Conservation (phyloP, 1,140 invertebrate species). For the Cepaea nemoralis region DNA sequence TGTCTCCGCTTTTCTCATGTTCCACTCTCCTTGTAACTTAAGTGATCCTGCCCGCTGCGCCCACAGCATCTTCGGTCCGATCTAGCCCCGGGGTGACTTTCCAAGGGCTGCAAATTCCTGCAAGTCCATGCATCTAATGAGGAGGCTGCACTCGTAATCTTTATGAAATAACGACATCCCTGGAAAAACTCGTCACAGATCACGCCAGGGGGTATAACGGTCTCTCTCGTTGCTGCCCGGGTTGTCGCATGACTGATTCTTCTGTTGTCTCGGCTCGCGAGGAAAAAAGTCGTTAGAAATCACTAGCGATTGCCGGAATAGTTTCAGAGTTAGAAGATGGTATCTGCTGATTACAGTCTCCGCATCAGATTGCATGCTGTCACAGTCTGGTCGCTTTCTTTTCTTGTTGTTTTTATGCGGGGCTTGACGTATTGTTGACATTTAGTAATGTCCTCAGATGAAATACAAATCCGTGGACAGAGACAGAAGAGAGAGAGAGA, state of each 20-base stretch:
- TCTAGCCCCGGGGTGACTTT: conserved; percentile 14
- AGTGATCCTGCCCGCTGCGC: conserved; percentile 17
- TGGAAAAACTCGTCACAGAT: neutral
- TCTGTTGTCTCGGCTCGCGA: neutral
- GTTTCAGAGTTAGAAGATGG: neutral
- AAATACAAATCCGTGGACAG: neutral
- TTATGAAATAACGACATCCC: conserved; percentile 3
- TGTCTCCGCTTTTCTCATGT: conserved; percentile 17
- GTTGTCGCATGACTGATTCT: conserved; percentile 20
- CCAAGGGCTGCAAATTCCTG: conserved; percentile 11
- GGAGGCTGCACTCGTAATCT: conserved; percentile 14
- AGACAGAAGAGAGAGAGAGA: neutral
- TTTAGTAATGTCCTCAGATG: neutral
- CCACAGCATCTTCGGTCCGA: neutral
- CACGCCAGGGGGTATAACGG: conserved; percentile 9
- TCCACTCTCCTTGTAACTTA: conserved; percentile 1
- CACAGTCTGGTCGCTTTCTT: neutral
- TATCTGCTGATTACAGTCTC: neutral
- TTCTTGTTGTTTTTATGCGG: too few relatives aligned
- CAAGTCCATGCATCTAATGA: conserved; percentile 18
- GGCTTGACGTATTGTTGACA: neutral
- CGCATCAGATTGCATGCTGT: conserved; percentile 12
- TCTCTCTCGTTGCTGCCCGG: neutral
- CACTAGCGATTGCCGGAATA: neutral
- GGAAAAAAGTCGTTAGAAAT: conserved; percentile 13